Evolutionary conservation across 1,140 invertebrate species (phyloP).

Genomic region (Drosophila parabipectinata): DNA sequence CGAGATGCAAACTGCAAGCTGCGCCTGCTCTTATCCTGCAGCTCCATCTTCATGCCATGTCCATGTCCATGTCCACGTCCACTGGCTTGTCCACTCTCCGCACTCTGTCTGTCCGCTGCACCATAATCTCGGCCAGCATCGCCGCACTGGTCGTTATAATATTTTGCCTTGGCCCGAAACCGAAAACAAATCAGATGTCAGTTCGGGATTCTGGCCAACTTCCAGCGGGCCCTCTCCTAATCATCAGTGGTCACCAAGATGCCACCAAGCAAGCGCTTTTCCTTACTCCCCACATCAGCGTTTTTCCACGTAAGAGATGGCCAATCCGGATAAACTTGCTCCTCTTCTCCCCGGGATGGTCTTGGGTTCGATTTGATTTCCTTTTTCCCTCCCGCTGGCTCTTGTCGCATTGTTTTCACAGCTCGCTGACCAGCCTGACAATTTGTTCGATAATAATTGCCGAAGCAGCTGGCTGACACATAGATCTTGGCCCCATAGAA

Average conservation of each 20-base stretch:
- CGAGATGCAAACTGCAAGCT: conserved; percentile 47
- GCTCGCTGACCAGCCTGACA: conserved; percentile 70
- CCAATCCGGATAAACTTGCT: conserved; percentile 28
- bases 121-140: conserved; percentile 62
- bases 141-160: conserved; percentile 78
- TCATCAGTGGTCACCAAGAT: conserved; percentile 31
- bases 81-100: not conserved
- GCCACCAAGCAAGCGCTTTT: conserved; percentile 49
- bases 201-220: conserved; percentile 48
- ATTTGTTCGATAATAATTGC: conserved; percentile 84
- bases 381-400: conserved; percentile 19
- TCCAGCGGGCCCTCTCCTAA: conserved; percentile 34
- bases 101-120: conserved; percentile 21
- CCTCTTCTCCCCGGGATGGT: not conserved
- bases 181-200: conserved; percentile 83
- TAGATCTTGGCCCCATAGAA: conserved; percentile 34
- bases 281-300: conserved; percentile 20
- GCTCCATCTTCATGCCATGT: conserved; percentile 40
- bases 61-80: conserved; percentile 24
- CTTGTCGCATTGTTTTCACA: conserved; percentile 79
- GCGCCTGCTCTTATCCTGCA: conserved; percentile 32
- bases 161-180: conserved; percentile 70
- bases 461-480: conserved; percentile 77
- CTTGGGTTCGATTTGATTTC: not conserved
- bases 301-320: conserved; percentile 54